These are phyloP conservation scores for Protonibea diacanthus DNA, from an alignment of 2,797 vertebrate genomes.

Conservation along the genomic window DNA sequence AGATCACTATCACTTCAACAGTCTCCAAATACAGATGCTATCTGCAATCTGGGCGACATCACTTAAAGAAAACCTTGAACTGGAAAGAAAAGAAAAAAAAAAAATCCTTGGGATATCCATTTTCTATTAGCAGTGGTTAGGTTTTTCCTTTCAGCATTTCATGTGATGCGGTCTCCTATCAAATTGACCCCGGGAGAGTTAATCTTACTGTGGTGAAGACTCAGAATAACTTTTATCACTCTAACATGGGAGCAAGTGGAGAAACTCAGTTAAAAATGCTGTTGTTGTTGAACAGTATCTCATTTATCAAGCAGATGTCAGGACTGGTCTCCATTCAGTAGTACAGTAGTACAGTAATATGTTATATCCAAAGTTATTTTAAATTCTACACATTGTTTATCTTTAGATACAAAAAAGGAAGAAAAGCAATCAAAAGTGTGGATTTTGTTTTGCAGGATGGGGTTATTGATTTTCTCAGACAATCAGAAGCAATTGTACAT, in stretches of 20 bases:
- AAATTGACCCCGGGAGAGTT: conserved; percentile 5
- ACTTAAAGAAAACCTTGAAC: conserved; percentile 35
- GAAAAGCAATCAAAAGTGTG: background rate
- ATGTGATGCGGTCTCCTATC: background rate
- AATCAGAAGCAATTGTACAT: background rate
- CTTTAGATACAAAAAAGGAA: background rate
- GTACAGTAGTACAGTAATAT: background rate
- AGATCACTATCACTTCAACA: conserved; percentile 66
- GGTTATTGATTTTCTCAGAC: background rate
- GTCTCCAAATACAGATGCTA: conserved; percentile 60
- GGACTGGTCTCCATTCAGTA: background rate
- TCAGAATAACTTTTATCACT: background rate
- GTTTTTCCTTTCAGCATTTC: conserved; percentile 5
- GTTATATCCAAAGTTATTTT: background rate
- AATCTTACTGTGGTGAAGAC: background rate
- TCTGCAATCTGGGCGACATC: conserved; percentile 46
- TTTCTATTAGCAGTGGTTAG: conserved; percentile 31
- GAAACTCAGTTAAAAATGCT: background rate
- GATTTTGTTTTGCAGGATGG: background rate
- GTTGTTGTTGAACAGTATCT: background rate
- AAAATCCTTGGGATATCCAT: conserved; percentile 11
- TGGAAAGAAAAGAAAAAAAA: background rate
- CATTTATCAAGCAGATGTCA: background rate
- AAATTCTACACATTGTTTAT: background rate
- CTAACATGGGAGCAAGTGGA: background rate